These are phyloP conservation scores for Alethe castanea DNA, from an alignment of 2,113 vertebrate species.

Conservation along the genomic window DNA sequence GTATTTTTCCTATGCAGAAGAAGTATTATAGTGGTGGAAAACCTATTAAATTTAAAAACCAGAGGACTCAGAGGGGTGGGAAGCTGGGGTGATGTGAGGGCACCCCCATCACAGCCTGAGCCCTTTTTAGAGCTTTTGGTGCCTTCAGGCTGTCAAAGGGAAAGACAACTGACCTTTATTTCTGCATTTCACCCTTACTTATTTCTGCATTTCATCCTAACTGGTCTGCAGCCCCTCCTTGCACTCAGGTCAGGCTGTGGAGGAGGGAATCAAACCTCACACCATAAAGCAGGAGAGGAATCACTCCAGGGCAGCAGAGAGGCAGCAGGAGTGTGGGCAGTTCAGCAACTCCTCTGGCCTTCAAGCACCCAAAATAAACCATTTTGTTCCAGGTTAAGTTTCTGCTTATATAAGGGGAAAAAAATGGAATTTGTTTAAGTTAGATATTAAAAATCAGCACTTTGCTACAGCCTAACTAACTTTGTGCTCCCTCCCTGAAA, in stretches of 20 bases:
- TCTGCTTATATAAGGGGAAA: not conserved
- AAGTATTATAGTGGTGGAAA: not conserved
- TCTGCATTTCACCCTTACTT: not conserved
- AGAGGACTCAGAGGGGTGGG: not conserved
- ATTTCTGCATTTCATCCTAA: not conserved
- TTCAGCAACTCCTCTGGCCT: not conserved
- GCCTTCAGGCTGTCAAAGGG: not conserved
- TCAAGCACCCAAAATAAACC: not conserved
- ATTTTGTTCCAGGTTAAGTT: not conserved
- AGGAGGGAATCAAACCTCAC: not conserved
- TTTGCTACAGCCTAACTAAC: not conserved
- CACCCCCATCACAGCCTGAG: not conserved
- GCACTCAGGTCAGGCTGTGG: fast-evolving
- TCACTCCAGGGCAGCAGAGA: not conserved
- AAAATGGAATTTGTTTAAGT: not conserved
- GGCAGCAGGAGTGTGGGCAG: not conserved
- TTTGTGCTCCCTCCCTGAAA: fast-evolving
- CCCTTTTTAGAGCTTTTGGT: not conserved
- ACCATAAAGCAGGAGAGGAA: not conserved
- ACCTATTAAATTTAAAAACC: not conserved
- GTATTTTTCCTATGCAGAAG: not conserved
- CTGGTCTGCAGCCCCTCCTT: not conserved
- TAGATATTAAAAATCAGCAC: not conserved
- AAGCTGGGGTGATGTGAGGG: not conserved
- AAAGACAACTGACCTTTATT: not conserved